Evolutionary conservation across 2,113 vertebrate species (phyloP).

Genomic region (Tragelaphus buxtoni): DNA sequence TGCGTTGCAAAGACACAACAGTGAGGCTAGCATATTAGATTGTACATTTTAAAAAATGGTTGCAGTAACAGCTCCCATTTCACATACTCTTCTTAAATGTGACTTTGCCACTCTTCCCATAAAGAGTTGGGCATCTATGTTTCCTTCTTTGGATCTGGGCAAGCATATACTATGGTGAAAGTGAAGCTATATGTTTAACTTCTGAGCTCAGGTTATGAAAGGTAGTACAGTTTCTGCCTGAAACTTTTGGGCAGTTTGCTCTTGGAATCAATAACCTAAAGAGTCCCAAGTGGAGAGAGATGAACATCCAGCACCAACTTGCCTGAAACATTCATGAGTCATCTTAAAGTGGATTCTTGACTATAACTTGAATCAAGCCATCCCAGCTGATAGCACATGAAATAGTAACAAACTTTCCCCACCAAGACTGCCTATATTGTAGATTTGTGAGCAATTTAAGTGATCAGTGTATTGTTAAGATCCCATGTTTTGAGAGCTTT

Average conservation of each 20-base stretch:
- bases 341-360: neutral
- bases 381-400: neutral
- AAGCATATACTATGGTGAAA: neutral
- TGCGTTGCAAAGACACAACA: neutral
- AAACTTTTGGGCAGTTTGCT: neutral
- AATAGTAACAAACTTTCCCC: neutral
- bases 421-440: neutral
- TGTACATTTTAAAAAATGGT: neutral
- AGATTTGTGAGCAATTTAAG: neutral
- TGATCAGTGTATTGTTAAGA: neutral
- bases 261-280: neutral
- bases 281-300: neutral
- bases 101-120: neutral
- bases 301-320: neutral
- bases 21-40: neutral
- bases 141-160: neutral
- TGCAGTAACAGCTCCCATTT: neutral
- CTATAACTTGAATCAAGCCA: neutral
- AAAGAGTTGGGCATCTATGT: neutral
- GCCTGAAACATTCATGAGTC: neutral
- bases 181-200: neutral
- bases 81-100: neutral
- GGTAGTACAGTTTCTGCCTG: neutral
- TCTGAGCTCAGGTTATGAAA: neutral
- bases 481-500: neutral